Evolutionary conservation across 2,888 invertebrate species (phyloP), one percentile per base, ranked within the genome.

Genomic region (Danaus chrysippus): DNA sequence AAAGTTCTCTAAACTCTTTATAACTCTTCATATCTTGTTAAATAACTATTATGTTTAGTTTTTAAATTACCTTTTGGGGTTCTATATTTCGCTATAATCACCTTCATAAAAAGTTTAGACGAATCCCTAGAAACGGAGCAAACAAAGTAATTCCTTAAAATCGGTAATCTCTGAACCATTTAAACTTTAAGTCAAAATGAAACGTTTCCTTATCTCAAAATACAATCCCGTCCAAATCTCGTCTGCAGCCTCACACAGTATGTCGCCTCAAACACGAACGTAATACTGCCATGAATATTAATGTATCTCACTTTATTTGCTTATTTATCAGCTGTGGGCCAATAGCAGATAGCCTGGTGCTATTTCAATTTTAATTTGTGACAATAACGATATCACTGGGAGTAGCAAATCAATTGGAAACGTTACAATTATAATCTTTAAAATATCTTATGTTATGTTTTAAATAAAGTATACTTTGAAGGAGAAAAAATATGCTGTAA

Each of bases 241-340:
- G 52, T 15, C 49, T 54, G 57, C 61, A 56, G 61, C 43, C 54
- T 44, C 59, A 56, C 55, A 41, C 66, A 66, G 61, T 68, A 57
- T 64, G 68, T 68, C 52, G 63, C 73, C 72, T 73, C 71, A 64
- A 68, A 77, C 84, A 83, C 82, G 83, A 72, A 74, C 73, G 76
- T 86, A 85, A 86, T 86, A 78, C 76, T 67, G 73, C 76, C 81
- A 86, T 86, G 86, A 86, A 86, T 86, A 86, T 86, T 86, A 83
- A 86, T 85, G 81, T 70, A 67, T 61, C 75, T 78, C 84, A 85
- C 81, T 86, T 83, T 86, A 86, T 86, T 86, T 84, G 85, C 67
- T 69, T 69, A 68, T 69, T 69, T 69, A 73, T 86, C 83, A 85
- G 78, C 82, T 77, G 70, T 70, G 73, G 64, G 73, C 74, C 76